Evolutionary conservation across 2,888 invertebrate genomes (phyloP), one percentile per base, ranked within the genome.

Genomic region (Drosophila anomelani): DNA sequence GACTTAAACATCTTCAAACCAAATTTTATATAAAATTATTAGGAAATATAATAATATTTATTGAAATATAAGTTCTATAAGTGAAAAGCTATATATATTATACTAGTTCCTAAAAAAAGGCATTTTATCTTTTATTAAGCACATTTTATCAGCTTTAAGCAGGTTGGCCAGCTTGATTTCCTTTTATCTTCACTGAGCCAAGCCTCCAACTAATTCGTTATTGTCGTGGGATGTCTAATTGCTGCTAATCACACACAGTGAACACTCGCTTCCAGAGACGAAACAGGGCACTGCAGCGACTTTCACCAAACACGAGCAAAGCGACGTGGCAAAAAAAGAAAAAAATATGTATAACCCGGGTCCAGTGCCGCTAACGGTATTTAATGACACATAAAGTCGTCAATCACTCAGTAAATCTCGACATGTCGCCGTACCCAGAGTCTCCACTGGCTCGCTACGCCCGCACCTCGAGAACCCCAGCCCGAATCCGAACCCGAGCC

Each of bases 301-400:
- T 85, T 85, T 85, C 88, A 80, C 84, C 81, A 59, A 79, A 54
- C 71, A 41, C 51, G 23, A 38, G 34, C 57, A 71, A 68, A 54
- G 43, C 49, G 73, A 70, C 61, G 38, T 67, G 76, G 74, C 76
- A 81, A 85, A 77, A 41, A 44, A 12, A 34, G 10, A 34, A 10
- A 44, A 44, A 8, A 44, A 15, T 0, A 46, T 44, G 23, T 26
- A 26, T 61, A 57, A 76, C 74, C 75, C 61, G 54, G 69, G 41
- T 59, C 57, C 56, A 58, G 58, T 38, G 47, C 79, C 77, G 85
- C 85, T 85, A 87, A 87, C 89, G 87, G 89, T 88, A 85, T 80
- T 90, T 88, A 89, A 90, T 90, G 88, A 85, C 89, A 89, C 88
- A 88, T 79, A 80, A 89, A 86, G 89, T 90, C 90, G 90, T 90